A percentile compares a stretch with the other conserved stretches of the same genome.
Evolutionary conservation across 2,888 invertebrate genomes (phyloP).

Genomic region (Omphaloscelis lunosa): DNA sequence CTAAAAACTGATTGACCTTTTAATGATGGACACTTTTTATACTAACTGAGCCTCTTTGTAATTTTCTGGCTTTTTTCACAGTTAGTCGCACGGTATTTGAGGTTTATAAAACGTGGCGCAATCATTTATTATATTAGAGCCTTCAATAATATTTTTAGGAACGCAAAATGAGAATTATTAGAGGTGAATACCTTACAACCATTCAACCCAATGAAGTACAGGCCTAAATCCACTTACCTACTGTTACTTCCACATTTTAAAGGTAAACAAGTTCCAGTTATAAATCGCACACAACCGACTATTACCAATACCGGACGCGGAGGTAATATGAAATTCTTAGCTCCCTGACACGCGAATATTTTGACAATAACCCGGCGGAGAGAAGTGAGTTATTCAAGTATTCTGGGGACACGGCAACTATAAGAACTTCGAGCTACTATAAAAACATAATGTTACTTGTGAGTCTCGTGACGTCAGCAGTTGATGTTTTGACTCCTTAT

Average conservation of each 20-base stretch:
- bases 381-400: constrained; percentile 62
- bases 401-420: constrained; percentile 71
- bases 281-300: constrained; percentile 8
- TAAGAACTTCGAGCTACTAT: constrained; percentile 72
- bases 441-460: constrained; percentile 71
- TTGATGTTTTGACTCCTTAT: constrained; percentile 49
- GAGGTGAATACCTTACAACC: no score
- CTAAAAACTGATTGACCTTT: no score
- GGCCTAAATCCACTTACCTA: neutral
- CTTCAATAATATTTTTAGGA: no score
- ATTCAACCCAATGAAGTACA: no score
- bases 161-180: no score
- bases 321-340: constrained; percentile 38
- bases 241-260: neutral
- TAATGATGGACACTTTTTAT: no score
- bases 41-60: no score
- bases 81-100: no score
- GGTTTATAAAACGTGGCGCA: no score
- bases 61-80: no score
- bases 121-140: no score
- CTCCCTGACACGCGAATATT: constrained; percentile 37
- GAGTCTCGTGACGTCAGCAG: constrained; percentile 49
- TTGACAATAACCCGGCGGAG: constrained; percentile 44
- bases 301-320: constrained; percentile 46
- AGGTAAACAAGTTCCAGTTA: constrained; percentile 28